Base-by-base conservation (phyloP, 2,113 vertebrate species). In the Garra rufa region DNA sequence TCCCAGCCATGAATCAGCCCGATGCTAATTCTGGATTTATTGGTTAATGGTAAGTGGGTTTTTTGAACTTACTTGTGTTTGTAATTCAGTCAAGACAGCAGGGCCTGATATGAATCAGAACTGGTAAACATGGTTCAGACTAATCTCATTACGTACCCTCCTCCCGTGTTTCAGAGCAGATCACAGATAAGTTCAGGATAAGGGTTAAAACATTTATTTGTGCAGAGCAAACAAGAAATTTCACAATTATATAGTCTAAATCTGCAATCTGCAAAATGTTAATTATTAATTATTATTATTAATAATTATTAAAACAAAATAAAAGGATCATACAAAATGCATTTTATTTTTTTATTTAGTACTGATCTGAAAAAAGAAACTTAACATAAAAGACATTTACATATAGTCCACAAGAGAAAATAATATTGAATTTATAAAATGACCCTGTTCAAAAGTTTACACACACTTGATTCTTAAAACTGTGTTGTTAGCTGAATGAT, bases 101-200 rank as follows among this genome's bases (percentile, higher is more conserved):
- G 52, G 17, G 26, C 15, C 48, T 75, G 87, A 85, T 92, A 90
- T 91, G 89, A 91, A 93, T 92, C 87, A 89, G 89, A 90, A 89
- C 82, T 85, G 89, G 90, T 93, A 91, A 91, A 93, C 91, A 92
- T 89, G 89, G 90, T 91, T 84, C 82, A 90, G 85, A 87, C 85
- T 92, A 92, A 94, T 94, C 90, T 91, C 88, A 90, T 93, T 93
- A 92, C 91, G 86, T 89, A 76, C 61, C 46, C 17, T 83, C 87
- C 88, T 90, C 86, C 86, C 74, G 52, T 82, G 85, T 82, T 87
- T 88, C 90, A 88, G 88, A 90, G 87, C 48, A 80, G 75, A 76
- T 89, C 90, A 90, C 87, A 85, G 86, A 88, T 87, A 83, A 81
- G 82, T 34, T 74, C 57, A 88, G 83, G 55, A 84, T 44, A 24